Base-by-base conservation (phyloP, 2,888 invertebrate species). In the Tanypteryx hageni region DNA sequence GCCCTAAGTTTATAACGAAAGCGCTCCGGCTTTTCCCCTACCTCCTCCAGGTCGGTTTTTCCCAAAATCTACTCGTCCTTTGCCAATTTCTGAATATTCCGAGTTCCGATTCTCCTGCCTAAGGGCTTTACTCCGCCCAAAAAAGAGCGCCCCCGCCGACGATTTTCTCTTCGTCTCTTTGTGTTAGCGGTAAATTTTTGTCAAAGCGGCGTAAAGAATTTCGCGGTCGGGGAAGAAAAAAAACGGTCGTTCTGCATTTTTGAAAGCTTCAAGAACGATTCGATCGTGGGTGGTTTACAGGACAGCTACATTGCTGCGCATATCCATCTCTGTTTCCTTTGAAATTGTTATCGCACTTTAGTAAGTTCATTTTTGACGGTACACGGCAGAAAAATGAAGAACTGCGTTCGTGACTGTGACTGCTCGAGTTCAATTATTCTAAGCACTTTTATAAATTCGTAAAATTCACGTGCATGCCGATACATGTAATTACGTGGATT, bases 21-120 rank as follows among this genome's bases (percentile, higher is more conserved):
- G 76, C 0, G 76, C 22, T 27, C 22, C 76, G 76, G 76, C 22
- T 76, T 76, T 18, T 22, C 76, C 11, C 76, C 0, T 27, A 22
- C 27, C 76, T 68, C 68, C n/a, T 18, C 76, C n/a, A n/a, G 44
- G 44, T 44, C 76, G 22, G 22, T 27, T 76, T 68, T 76, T 76
- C 76, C 76, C 27, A 76, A 76, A 76, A 27, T 76, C 76, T 27
- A 3, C 76, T 76, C 76, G 7, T 68, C 68, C 7, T 76, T 76
- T 76, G 22, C 76, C 76, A 76, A 76, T 76, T 76, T 76, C 76
- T 76, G 76, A 22, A 76, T 76, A 76, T 76, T 76, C 76, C 76
- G 22, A 76, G 76, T 76, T 76, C 76, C 27, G 44, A n/a, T 68
- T n/a, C 68, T 68, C 27, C 13, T 27, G 13, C 76, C 76, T 0